Base-by-base conservation (phyloP, 2,113 vertebrate genomes). In the Pycnonotus jocosus region DNA sequence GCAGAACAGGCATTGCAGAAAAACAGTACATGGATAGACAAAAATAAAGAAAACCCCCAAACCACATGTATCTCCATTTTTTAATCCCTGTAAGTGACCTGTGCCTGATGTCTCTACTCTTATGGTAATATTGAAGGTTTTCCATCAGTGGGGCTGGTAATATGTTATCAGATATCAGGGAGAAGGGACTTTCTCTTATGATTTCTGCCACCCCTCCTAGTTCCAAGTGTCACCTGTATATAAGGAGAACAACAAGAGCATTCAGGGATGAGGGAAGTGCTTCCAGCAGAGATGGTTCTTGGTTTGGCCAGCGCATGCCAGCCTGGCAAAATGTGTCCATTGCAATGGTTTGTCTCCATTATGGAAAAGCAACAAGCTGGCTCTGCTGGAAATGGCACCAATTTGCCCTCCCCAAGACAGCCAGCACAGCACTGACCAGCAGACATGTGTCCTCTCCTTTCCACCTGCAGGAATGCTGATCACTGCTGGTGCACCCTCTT, bases 341-440 rank as follows among this genome's bases (percentile, higher is more conserved):
- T 72, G 54, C 53, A 68, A 22, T 24, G 37, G 12, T 47, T 65
- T 72, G 12, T 25, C 53, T 72, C 57, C 19, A 9, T 12, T 40
- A 27, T 1, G 24, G 37, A 64, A 90, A 82, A 58, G 15, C n/a
- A 84, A 56, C 8, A 51, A 4, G 6, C 0, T 0, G 9, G 19
- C 7, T 82, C 15, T 79, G 14, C 53, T 88, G 70, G 35, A 90
- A 86, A 69, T 27, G 51, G 30, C 48, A 56, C 16, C 70, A 73
- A n/a, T 31, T 13, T 66, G 17, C 16, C 10, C 23, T 65, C 12
- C 42, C 30, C 21, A 65, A 25, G n/a, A 37, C 21, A 78, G 47
- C 21, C 51, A 91, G 65, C 73, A 78, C 35, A 38, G 38, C 27
- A 53, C 19, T 60, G 58, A 65, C 13, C n/a, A 53, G 38, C 15